These are phyloP conservation scores for Zosterops lateralis DNA, from an alignment of 2,113 vertebrate species.

Conservation along the genomic window DNA sequence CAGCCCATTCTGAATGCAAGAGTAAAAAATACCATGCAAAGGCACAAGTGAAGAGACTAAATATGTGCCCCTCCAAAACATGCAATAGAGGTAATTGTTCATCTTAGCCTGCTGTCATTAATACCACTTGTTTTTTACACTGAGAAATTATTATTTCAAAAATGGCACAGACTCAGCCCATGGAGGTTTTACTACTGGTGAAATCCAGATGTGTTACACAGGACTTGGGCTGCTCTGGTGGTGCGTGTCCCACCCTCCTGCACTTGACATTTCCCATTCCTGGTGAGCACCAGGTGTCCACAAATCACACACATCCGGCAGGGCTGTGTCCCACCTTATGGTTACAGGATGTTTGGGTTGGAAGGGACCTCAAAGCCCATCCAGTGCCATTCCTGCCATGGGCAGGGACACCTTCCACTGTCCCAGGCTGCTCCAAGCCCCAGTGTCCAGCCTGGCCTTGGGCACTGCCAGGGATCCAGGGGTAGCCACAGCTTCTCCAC, in stretches of 20 bases:
- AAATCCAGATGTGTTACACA: not conserved
- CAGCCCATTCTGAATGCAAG: not conserved
- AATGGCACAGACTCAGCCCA: not conserved
- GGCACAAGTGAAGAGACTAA: not conserved
- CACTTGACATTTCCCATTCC: accelerated
- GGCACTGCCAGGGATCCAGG: not conserved
- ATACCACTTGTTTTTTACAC: not conserved
- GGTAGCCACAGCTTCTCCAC: not conserved
- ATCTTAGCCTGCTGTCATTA: not conserved
- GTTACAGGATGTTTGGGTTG: not conserved
- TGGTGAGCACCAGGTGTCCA: not conserved
- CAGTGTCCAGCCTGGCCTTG: not conserved
- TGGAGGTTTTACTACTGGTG: not conserved
- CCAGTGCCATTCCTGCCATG: not conserved
- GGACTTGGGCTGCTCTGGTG: accelerated
- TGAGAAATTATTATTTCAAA: not conserved
- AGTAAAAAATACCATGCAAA: not conserved
- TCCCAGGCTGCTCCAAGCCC: not conserved
- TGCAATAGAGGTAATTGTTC: not conserved
- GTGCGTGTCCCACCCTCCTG: accelerated
- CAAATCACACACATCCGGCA: accelerated
- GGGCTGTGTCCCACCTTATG: not conserved
- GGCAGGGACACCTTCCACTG: not conserved
- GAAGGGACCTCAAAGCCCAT: not conserved
- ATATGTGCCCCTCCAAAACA: not conserved